Percentiles rank a stretch among this genome's conserved stretches.
Conservation (phyloP, 1,140 invertebrate species). For the Luehdorfia chinensis region DNA sequence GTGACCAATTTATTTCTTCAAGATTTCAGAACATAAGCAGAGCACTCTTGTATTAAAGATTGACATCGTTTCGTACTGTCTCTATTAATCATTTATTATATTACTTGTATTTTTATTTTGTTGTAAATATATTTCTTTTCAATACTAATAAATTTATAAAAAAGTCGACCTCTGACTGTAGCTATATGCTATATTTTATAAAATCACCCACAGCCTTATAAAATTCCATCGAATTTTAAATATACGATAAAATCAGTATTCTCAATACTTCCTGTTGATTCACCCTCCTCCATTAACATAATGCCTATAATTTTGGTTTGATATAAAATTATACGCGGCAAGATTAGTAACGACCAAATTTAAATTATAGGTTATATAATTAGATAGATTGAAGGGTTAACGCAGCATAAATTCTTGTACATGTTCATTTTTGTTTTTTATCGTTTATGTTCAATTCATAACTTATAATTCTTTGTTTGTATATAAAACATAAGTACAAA, state of each 20-base stretch:
- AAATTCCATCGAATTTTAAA: slow-evolving; percentile 3
- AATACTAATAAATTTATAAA: too few relatives aligned
- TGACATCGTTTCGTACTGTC: too few relatives aligned
- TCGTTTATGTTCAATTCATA: slow-evolving; percentile 2
- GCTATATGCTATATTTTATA: too few relatives aligned
- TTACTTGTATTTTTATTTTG: too few relatives aligned
- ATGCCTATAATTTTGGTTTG: slow-evolving; percentile 22
- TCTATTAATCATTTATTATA: too few relatives aligned
- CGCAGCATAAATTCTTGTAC: background rate
- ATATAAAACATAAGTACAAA: too few relatives aligned
- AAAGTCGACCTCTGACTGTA: too few relatives aligned
- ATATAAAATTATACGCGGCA: slow-evolving; percentile 20
- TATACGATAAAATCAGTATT: slow-evolving; percentile 16
- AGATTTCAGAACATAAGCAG: too few relatives aligned
- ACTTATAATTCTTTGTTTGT: background rate
- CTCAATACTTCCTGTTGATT: slow-evolving; percentile 10
- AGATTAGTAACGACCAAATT: slow-evolving; percentile 16
- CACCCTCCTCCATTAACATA: slow-evolving; percentile 9
- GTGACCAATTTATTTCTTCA: too few relatives aligned
- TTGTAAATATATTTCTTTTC: too few relatives aligned
- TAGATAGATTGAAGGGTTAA: slow-evolving; percentile 10
- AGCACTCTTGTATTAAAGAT: too few relatives aligned
- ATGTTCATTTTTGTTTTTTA: slow-evolving; percentile 1
- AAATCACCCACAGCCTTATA: too few relatives aligned
- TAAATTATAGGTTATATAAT: slow-evolving; percentile 15